A percentile compares a stretch with the other conserved stretches of the same genome.
Evolutionary conservation across 2,888 invertebrate species (phyloP).

Genomic region (Gymnoscelis rufifasciata): DNA sequence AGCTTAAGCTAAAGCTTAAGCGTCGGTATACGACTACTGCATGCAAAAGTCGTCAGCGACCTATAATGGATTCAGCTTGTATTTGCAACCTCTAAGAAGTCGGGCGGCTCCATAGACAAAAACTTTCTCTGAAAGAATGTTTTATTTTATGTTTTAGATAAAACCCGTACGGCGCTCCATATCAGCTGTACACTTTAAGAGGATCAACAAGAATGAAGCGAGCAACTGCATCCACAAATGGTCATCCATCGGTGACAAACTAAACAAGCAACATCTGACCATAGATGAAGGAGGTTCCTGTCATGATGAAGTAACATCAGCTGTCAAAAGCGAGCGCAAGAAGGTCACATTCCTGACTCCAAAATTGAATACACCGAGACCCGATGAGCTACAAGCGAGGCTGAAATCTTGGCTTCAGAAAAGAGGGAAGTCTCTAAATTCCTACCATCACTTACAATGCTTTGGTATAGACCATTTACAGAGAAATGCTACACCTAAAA

Average conservation of each 20-base stretch:
- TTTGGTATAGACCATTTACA: slow-evolving; percentile 61
- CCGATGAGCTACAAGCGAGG: slow-evolving; percentile 58
- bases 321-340: slow-evolving; percentile 65
- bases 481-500: slow-evolving; percentile 15
- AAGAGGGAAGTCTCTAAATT: slow-evolving; percentile 66
- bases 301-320: slow-evolving; percentile 50
- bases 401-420: slow-evolving; percentile 75
- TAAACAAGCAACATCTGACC: slow-evolving; percentile 49
- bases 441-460: slow-evolving; percentile 76
- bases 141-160: too few relatives aligned
- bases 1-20: too few relatives aligned
- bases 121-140: too few relatives aligned
- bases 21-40: too few relatives aligned
- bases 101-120: too few relatives aligned
- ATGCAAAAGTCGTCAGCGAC: too few relatives aligned
- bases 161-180: slow-evolving; percentile 53
- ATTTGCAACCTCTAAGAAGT: too few relatives aligned
- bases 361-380: slow-evolving; percentile 56
- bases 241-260: slow-evolving; percentile 62
- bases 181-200: slow-evolving; percentile 70
- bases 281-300: slow-evolving; percentile 57
- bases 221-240: slow-evolving; percentile 63
- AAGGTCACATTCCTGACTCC: slow-evolving; percentile 66
- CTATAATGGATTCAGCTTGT: too few relatives aligned
- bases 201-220: slow-evolving; percentile 52